Base-by-base conservation (phyloP, 2,797 vertebrate species). In the Sebastes umbrosus region DNA sequence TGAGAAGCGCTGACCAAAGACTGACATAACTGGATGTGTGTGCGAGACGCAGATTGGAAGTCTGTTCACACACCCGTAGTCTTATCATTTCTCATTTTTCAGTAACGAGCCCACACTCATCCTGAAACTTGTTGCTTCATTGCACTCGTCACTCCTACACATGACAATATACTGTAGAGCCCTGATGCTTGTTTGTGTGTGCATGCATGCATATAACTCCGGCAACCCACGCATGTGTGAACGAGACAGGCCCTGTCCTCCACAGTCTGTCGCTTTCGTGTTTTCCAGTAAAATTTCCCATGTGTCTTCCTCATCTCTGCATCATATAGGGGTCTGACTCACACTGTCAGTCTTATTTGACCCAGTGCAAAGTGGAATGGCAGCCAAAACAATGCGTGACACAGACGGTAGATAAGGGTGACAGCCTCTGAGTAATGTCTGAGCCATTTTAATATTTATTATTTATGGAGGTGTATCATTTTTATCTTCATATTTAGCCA, bases 321-420 rank as follows among this genome's bases (percentile, higher is more conserved):
- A 66, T 73, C 66, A 50, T n/a, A 31, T 27, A 12, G 4, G 1
- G 10, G 43, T 71, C 13, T 93, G 88, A 93, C 62, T 92, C 91
- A 93, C 12, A 5, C 7, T 3, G 7, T 22, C 83, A 4, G 58
- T 7, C 36, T 31, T 4, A 16, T n/a, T 8, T 55, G 36, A 54
- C 4, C 9, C 16, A 50, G 73, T 7, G 1, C 11, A 20, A 7
- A 22, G 9, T 25, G 62, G 10, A n/a, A 16, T 1, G 16, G 8
- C 73, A 85, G 83, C 4, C 74, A 71, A 55, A 86, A 79, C 55
- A 60, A 64, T 12, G 39, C 10, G 22, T 52, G 57, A 52, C 16
- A 22, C 22, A 80, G 71, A 67, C 8, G 4, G 29, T 1, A 54
- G 20, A 71, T 20, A 4, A 12, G 1, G 5, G 46, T 36, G 59